Evolutionary conservation across 2,797 vertebrate species (phyloP).

Genomic region (Sebastes cheni): DNA sequence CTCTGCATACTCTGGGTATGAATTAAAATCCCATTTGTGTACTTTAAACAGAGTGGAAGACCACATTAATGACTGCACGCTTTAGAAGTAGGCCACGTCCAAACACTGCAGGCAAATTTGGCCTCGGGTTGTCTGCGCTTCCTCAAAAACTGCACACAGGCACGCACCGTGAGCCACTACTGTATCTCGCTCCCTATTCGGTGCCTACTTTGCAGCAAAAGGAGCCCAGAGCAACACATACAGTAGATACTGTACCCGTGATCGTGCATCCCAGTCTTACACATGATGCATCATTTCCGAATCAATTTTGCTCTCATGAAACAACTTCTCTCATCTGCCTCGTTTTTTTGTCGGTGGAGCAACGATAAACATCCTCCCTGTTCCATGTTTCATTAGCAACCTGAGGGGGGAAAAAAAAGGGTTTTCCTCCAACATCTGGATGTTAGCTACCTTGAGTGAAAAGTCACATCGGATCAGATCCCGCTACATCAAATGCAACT

Average conservation of each 20-base stretch:
- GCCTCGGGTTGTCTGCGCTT: slow-evolving; percentile 73
- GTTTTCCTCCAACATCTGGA: slow-evolving; percentile 66
- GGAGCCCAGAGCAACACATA: slow-evolving; percentile 39
- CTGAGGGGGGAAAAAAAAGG: slow-evolving; percentile 11
- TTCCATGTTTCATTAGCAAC: slow-evolving; percentile 56
- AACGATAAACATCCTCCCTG: slow-evolving; percentile 29
- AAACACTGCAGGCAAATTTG: slow-evolving; percentile 76
- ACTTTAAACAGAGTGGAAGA: slow-evolving; percentile 60
- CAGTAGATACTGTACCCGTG: slow-evolving; percentile 24
- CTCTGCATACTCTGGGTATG: slow-evolving; percentile 35
- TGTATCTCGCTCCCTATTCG: slow-evolving; percentile 45
- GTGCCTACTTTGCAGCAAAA: slow-evolving; percentile 48
- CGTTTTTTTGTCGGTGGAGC: slow-evolving; percentile 5
- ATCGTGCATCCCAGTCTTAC: not conserved
- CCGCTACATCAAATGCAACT: slow-evolving; percentile 73
- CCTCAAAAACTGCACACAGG: slow-evolving; percentile 69
- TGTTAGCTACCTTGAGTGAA: slow-evolving; percentile 60
- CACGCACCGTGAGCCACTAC: slow-evolving; percentile 36
- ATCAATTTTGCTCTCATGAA: slow-evolving; percentile 12
- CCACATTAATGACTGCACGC: slow-evolving; percentile 66
- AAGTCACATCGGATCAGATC: slow-evolving; percentile 73
- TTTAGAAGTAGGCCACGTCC: slow-evolving; percentile 80
- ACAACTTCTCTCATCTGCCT: slow-evolving; percentile 8
- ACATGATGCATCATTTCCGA: slow-evolving; percentile 12
- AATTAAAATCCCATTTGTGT: slow-evolving; percentile 72